These are phyloP conservation scores for Anhinga rufa DNA, from an alignment of 2,113 vertebrate genomes.

Conservation along the genomic window DNA sequence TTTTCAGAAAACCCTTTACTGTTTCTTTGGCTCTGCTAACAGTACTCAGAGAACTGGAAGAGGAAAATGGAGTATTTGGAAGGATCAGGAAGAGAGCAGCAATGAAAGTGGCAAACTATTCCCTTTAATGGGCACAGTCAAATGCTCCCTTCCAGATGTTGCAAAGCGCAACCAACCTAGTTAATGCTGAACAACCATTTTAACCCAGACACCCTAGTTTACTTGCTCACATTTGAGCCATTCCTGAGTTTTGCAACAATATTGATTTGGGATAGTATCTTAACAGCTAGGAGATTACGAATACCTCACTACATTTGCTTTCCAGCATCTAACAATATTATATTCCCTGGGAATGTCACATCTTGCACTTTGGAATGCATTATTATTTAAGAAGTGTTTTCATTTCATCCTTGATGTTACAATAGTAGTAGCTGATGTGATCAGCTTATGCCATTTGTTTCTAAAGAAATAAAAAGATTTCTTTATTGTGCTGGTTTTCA, in stretches of 20 bases:
- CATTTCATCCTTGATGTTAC: neutral
- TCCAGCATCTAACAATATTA: neutral
- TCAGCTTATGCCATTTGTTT: neutral
- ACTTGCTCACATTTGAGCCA: neutral
- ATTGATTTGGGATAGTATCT: neutral
- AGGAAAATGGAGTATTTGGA: neutral
- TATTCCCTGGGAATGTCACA: neutral
- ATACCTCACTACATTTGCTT: neutral
- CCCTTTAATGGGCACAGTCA: neutral
- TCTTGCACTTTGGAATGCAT: neutral
- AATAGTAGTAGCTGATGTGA: neutral
- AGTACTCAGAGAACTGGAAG: neutral
- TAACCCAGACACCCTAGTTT: neutral
- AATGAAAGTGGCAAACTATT: neutral
- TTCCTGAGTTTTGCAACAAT: neutral
- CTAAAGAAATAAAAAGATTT: neutral
- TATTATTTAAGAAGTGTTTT: neutral
- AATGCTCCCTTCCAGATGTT: neutral
- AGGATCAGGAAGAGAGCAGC: neutral
- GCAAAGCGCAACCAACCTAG: neutral
- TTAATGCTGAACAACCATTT: neutral
- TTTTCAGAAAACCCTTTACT: neutral
- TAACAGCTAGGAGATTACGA: neutral
- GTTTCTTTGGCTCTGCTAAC: neutral
- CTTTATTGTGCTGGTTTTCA: neutral